Conservation (phyloP, 2,888 invertebrate genomes). For the Panorpa germanica region DNA sequence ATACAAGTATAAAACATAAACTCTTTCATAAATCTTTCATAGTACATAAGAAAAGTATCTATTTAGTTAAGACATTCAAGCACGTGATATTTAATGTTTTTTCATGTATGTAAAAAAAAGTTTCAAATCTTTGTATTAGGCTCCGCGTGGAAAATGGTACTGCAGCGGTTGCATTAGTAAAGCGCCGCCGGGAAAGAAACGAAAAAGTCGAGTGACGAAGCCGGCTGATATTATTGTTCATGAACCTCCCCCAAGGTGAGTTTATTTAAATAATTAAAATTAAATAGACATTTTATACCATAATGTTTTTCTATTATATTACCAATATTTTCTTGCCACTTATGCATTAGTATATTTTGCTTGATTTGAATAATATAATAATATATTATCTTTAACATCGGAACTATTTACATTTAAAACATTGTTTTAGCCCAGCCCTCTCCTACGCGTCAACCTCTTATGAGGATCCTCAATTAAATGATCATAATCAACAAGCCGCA, state of each 20-base stretch:
- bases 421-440: conserved; percentile 37
- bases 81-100: too few species aligned
- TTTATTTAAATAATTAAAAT: too few species aligned
- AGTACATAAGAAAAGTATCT: too few species aligned
- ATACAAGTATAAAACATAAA: too few species aligned
- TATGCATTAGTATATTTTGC: too few species aligned
- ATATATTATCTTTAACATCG: background rate
- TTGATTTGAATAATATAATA: background rate
- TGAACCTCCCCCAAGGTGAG: conserved; percentile 20
- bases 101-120: too few species aligned
- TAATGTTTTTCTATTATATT: too few species aligned
- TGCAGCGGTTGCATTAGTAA: conserved; percentile 75
- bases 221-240: background rate
- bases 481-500: conserved; percentile 12
- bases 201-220: conserved; percentile 15
- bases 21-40: too few species aligned
- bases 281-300: too few species aligned
- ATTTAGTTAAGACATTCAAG: too few species aligned
- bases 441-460: conserved; percentile 49
- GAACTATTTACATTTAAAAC: background rate
- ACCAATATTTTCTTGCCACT: too few species aligned
- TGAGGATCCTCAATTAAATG: conserved; percentile 24
- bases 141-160: conserved; percentile 75
- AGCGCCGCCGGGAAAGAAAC: conserved; percentile 55
- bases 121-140: conserved; percentile 28